A percentile compares a stretch with the other conserved stretches of the same genome.
These are phyloP conservation scores for Ovis canadensis DNA, from an alignment of 2,113 vertebrate species.

Conservation along the genomic window DNA sequence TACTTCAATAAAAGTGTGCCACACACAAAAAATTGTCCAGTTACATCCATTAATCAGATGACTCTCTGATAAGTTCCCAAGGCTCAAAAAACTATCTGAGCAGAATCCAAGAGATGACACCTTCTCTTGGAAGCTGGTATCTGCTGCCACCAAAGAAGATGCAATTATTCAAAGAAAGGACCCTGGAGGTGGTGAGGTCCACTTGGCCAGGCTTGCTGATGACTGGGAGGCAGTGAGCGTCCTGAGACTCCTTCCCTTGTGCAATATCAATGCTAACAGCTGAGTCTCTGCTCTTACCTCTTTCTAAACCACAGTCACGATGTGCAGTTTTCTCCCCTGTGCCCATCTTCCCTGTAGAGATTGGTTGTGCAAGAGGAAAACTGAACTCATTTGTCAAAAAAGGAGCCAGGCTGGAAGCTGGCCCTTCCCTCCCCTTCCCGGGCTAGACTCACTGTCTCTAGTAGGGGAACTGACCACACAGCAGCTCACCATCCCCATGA, in stretches of 20 bases:
- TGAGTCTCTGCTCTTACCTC: not conserved
- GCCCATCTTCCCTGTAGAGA: not conserved
- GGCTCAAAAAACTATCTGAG: not conserved
- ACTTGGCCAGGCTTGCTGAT: rapidly evolving
- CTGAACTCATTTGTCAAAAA: not conserved
- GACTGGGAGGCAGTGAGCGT: not conserved
- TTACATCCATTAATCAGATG: not conserved
- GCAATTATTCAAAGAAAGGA: too few relatives aligned
- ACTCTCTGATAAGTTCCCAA: not conserved
- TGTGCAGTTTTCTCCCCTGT: not conserved
- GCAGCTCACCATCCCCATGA: not conserved
- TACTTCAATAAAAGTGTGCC: not conserved
- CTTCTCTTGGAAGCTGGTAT: not conserved
- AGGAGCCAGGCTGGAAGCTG: too few relatives aligned
- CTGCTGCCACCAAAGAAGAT: not conserved
- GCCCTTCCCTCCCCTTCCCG: not conserved
- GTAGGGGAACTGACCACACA: rapidly evolving
- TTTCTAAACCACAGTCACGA: not conserved
- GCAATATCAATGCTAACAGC: not conserved
- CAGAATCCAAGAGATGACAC: not conserved
- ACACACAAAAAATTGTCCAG: not conserved
- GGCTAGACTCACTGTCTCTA: not conserved
- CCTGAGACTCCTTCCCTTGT: not conserved
- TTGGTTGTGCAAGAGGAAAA: not conserved
- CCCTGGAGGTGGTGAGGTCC: rapidly evolving